These are phyloP conservation scores for Xylota sylvarum DNA, from an alignment of 2,888 invertebrate genomes.

Conservation along the genomic window DNA sequence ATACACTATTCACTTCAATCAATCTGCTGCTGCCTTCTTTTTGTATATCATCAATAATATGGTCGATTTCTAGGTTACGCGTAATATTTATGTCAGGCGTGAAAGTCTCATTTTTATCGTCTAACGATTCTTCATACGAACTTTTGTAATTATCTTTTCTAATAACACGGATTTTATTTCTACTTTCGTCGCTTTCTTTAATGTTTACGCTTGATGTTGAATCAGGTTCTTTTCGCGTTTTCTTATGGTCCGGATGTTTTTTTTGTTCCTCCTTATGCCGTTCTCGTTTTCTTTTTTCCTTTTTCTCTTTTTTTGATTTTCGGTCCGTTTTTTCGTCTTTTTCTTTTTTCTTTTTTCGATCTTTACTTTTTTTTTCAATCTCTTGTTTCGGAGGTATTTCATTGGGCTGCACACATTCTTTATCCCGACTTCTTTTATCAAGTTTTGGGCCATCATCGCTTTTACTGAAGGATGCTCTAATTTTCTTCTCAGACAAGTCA, in stretches of 20 bases:
- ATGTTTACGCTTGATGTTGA: conserved; percentile 76
- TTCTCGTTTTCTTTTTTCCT: conserved; percentile 78
- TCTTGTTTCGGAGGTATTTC: conserved; percentile 84
- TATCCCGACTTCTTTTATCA: conserved; percentile 82
- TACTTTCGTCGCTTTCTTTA: conserved; percentile 41
- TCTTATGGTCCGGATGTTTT: conserved; percentile 53
- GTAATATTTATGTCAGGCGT: conserved; percentile 68
- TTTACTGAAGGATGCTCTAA: conserved; percentile 26
- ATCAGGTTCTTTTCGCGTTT: conserved; percentile 44
- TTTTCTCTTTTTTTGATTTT: conserved; percentile 76
- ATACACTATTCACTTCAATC: conserved; percentile 15
- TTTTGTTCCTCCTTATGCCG: conserved; percentile 63
- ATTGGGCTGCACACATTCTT: conserved; percentile 80
- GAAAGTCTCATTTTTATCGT: conserved; percentile 71
- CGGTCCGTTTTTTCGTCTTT: conserved; percentile 75
- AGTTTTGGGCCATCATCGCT: conserved; percentile 81
- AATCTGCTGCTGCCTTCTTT: conserved; percentile 82
- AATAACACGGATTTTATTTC: conserved; percentile 66
- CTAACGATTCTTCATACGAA: conserved; percentile 64
- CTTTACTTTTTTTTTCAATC: conserved; percentile 86
- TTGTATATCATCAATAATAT: conserved; percentile 85
- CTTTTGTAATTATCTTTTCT: conserved; percentile 76
- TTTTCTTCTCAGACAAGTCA: conserved; percentile 84
- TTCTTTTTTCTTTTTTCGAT: conserved; percentile 86
- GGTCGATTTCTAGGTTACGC: conserved; percentile 41